Base-by-base conservation (phyloP, 2,797 vertebrate genomes). In the Danionella dracula region DNA sequence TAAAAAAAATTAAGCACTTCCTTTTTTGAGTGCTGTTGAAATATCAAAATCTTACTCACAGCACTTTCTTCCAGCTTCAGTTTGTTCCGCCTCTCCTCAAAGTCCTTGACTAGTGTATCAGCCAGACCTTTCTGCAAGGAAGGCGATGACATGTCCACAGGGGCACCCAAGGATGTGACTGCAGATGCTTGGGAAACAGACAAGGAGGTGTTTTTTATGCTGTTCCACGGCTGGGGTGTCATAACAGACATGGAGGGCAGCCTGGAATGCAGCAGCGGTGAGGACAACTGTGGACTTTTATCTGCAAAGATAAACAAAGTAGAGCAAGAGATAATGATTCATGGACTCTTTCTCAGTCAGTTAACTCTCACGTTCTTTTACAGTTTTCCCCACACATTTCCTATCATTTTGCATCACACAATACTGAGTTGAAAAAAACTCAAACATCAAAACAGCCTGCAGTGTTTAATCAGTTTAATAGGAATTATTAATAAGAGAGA, bases 51-150 rank as follows among this genome's bases (percentile, higher is more conserved):
- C 3, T 3, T 3, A 76, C 88, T 84, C 60, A 90, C 89, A 5
- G 82, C 61, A 7, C 59, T 78, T 16, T 90, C 90, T 2, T 89
- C 86, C 69, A 84, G 69, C 70, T 77, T 86, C 49, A 73, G 16
- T 59, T 78, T 82, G 13, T 17, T 8, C n/a, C 62, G 77, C 48
- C 78, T 76, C n/a, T 84, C 86, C 56, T 88, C 82, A 31, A 83
- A 85, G 76, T 86, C 84, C 68, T 83, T 81, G 70, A 87, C 72
- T 62, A 87, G 78, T 0, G 78, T 87, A 4, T 84, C 82, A 0
- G 84, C 83, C 40, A 86, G 78, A n/a, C 88, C 85, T 68, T 78
- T 78, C 6, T 71, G 72, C 4, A 51, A 19, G 6, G 17, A 9
- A n/a, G 29, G 66, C 0, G 44, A 2, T 46, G 50, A 8, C 20